A percentile compares a stretch with the other conserved stretches of the same genome.
Conservation (phyloP, 2,888 invertebrate species). For the Spodoptera exigua region DNA sequence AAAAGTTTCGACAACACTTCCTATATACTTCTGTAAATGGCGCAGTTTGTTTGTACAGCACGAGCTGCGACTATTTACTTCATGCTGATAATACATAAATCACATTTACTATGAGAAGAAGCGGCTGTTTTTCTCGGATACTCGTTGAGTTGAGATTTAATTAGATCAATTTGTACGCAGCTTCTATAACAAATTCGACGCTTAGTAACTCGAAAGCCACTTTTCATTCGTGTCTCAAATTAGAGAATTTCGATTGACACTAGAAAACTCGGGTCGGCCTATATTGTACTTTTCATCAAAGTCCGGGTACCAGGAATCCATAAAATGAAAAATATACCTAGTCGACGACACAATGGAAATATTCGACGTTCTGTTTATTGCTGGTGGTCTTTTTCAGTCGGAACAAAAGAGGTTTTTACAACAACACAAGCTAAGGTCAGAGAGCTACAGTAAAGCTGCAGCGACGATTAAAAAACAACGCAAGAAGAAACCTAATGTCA, state of each 20-base stretch:
- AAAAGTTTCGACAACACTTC: slow-evolving; percentile 71
- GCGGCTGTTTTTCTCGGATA: too few relatives aligned
- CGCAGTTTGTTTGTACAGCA: slow-evolving; percentile 41
- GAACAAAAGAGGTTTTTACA: slow-evolving; percentile 98
- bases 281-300: slow-evolving; percentile 13
- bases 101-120: too few relatives aligned
- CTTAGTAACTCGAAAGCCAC: too few relatives aligned
- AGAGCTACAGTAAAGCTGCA: slow-evolving; percentile 97
- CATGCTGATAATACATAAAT: not conserved
- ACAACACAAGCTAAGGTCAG: slow-evolving; percentile 97
- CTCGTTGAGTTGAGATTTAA: too few relatives aligned
- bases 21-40: slow-evolving; percentile 36
- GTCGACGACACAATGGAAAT: slow-evolving; percentile 9
- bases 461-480: slow-evolving; percentile 97
- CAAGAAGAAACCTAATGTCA: slow-evolving; percentile 95
- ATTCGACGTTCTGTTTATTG: slow-evolving; percentile 24
- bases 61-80: slow-evolving; percentile 16
- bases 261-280: slow-evolving; percentile 13
- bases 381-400: slow-evolving; percentile 88
- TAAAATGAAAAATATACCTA: slow-evolving; percentile 17
- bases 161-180: too few relatives aligned
- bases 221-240: not conserved
- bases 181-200: too few relatives aligned
- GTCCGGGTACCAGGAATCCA: slow-evolving; percentile 10
- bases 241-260: slow-evolving; percentile 18